These are phyloP conservation scores for Cylas formicarius DNA, from an alignment of 1,140 invertebrate genomes.

Conservation along the genomic window DNA sequence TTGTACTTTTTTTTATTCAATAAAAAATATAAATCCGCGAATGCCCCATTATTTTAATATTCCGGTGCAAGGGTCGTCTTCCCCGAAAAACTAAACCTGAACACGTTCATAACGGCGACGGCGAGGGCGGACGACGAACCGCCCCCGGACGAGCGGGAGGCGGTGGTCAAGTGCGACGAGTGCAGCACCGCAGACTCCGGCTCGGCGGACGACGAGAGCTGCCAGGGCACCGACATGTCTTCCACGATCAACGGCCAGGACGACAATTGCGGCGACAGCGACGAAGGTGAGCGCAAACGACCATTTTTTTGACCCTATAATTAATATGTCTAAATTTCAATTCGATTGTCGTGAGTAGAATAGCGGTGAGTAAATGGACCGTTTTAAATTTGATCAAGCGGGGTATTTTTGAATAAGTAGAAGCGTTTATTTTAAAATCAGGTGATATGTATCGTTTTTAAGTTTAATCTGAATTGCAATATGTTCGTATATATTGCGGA, in stretches of 20 bases:
- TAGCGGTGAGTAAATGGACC: too few relatives aligned
- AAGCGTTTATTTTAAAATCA: too few relatives aligned
- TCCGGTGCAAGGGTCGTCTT: conserved; percentile 66
- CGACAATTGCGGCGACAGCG: conserved; percentile 45
- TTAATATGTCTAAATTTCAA: too few relatives aligned
- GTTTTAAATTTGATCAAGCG: too few relatives aligned
- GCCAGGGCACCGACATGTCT: conserved; percentile 43
- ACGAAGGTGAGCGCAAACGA: conserved; percentile 46
- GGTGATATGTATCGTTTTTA: too few relatives aligned
- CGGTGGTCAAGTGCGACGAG: conserved; percentile 53
- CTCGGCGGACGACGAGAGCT: conserved; percentile 57
- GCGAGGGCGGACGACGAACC: conserved; percentile 41
- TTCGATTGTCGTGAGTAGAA: too few relatives aligned
- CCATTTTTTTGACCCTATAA: too few relatives aligned
- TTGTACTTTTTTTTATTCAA: conserved; percentile 3
- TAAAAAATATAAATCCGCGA: too few relatives aligned
- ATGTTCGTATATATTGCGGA: too few relatives aligned
- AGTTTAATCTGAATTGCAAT: too few relatives aligned
- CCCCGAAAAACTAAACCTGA: conserved; percentile 74
- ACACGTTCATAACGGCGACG: conserved; percentile 57
- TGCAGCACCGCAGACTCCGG: conserved; percentile 64
- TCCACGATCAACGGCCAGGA: conserved; percentile 37
- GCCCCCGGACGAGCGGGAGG: conserved; percentile 40
- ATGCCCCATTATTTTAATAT: neutral
- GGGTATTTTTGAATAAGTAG: too few relatives aligned